Percentiles rank a stretch among this genome's conserved stretches.
Evolutionary conservation across 2,888 invertebrate genomes (phyloP).

Genomic region (Dexiosoma caninum): DNA sequence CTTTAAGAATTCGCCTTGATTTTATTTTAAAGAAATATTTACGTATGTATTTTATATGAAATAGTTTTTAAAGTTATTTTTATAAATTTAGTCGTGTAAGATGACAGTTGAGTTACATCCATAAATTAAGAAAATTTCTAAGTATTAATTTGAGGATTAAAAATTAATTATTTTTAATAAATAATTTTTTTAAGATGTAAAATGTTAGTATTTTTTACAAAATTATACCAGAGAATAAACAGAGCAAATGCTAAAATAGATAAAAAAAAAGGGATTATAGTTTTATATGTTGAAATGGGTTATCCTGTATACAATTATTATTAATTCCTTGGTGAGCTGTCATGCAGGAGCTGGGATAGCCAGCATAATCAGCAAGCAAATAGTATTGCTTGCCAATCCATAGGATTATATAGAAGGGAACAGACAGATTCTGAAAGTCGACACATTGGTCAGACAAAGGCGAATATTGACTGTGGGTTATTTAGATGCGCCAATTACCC

Average conservation of each 20-base stretch:
- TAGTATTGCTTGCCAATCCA: no score
- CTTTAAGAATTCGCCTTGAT: neutral
- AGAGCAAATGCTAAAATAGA: neutral
- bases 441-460: no score
- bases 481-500: neutral
- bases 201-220: neutral
- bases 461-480: neutral
- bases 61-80: constrained; percentile 13
- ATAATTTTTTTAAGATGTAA: constrained; percentile 1
- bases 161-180: constrained; percentile 8
- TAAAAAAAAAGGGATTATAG: neutral
- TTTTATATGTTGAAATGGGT: no score
- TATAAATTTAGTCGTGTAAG: constrained; percentile 21
- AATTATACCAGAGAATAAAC: neutral
- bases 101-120: neutral
- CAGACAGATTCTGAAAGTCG: no score
- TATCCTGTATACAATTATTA: no score
- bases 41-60: neutral
- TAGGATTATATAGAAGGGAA: no score
- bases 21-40: neutral
- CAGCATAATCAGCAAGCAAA: no score
- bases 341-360: no score
- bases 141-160: neutral
- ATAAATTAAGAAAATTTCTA: neutral
- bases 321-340: no score